A percentile compares a stretch with the other conserved stretches of the same genome.
phyloP scores from a whole-genome alignment of 2,797 vertebrate genomes.

The Sternarchorhynchus goeldii region DNA sequence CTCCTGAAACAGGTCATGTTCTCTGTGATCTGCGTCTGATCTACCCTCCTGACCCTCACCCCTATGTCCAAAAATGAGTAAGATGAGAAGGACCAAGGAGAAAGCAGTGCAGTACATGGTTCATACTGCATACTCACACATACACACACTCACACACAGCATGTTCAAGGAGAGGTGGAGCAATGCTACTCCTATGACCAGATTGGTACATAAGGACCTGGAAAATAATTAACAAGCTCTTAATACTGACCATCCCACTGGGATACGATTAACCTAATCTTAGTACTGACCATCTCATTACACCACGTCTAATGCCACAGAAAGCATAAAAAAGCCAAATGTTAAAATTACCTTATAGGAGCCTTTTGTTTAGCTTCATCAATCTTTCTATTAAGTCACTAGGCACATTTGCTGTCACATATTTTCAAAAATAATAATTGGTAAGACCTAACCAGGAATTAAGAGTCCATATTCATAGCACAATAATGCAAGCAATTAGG shows the following conservation, averaged over 20 bases:
- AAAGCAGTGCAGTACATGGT: conserved; percentile 10
- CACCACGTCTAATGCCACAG: not conserved
- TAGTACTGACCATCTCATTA: not conserved
- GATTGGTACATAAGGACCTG: not conserved
- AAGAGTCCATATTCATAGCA: too few relatives aligned
- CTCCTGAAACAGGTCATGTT: conserved; percentile 75
- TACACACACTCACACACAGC: not conserved
- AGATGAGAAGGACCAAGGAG: conserved; percentile 13
- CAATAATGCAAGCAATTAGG: not conserved
- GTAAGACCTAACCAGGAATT: too few relatives aligned
- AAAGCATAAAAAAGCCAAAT: too few relatives aligned
- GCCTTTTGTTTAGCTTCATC: too few relatives aligned
- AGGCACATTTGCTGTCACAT: too few relatives aligned
- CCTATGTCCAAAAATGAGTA: conserved; percentile 12
- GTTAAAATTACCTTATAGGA: not conserved
- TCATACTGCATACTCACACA: not conserved
- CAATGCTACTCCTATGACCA: not conserved
- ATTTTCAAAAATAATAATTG: too few relatives aligned
- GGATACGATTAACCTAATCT: conserved; percentile 6
- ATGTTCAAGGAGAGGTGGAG: conserved; percentile 12
- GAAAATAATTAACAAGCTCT: conserved; percentile 19
- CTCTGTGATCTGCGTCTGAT: not conserved
- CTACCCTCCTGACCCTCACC: not conserved
- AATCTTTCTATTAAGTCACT: too few relatives aligned
- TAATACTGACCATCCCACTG: not conserved